Evolutionary conservation across 1,140 invertebrate species (phyloP), one percentile per base, ranked within the genome.

Genomic region (Paracyclopina nana): DNA sequence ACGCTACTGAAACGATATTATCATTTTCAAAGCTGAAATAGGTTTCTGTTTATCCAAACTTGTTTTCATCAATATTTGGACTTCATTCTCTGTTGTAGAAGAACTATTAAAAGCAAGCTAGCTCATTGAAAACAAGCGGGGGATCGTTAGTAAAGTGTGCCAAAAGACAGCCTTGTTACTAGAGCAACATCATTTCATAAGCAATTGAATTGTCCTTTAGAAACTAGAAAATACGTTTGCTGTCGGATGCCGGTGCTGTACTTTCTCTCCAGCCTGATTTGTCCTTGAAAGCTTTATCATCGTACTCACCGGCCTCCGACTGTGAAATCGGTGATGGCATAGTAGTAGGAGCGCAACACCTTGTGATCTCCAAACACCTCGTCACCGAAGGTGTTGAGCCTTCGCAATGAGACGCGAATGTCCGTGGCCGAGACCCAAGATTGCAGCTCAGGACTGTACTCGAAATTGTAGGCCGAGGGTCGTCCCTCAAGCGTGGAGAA

Each of bases 401-500:
- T 73, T 54, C 88, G 79, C 24, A 99, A 63, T 0, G 79, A 78
- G 50, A 99, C 94, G 16, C 75, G 74, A 20, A 99, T 78, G 46
- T 90, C 86, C 0, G 83, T 88, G 0, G 94, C 94, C 52, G 91
- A 92, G 1, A 98, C 92, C 86, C 88, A 98, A 68, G 95, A 84
- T 56, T 96, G 91, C 52, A 97, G 67, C 59, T 81, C 78, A 1
- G 76, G 65, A 60, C 80, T 92, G 25, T 78, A 77, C 57, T 95
- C 90, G 60, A 95, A 97, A 41, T 80, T 73, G 55, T 80, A 82
- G 22, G 85, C 84, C 14, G 83, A 87, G 0, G 91, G 90, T 57
- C 94, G 69, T 24, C 86, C 87, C 65, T 97, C 91, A 0, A 97
- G 68, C 0, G 92, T 96, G 11, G 86, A 86, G 64, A 96, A 98